phyloP scores from a whole-genome alignment of 2,113 vertebrate species.

The Carassius auratus region DNA sequence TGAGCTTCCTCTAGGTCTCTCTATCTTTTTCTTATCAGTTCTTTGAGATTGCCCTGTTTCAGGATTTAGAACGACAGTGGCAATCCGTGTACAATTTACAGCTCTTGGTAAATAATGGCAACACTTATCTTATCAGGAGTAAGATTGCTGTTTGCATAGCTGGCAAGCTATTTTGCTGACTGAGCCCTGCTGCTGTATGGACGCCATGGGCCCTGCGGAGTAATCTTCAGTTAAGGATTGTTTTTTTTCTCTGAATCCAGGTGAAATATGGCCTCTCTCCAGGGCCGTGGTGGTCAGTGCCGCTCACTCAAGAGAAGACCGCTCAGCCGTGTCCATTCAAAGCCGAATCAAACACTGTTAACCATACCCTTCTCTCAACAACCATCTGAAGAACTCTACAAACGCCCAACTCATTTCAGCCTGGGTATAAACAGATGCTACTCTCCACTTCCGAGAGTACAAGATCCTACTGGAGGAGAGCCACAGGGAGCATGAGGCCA shows the following conservation, averaged over 20 bases:
- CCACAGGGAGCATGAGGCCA: not conserved
- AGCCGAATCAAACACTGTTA: constrained; percentile 16
- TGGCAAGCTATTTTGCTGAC: not conserved
- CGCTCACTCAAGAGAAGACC: not conserved
- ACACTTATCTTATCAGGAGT: not conserved
- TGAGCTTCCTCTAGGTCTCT: not conserved
- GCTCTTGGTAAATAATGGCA: constrained; percentile 4
- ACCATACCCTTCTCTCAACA: constrained; percentile 20
- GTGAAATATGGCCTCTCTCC: constrained; percentile 14
- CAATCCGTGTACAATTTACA: not conserved
- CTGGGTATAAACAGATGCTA: no score
- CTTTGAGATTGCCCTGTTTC: not conserved
- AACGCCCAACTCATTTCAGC: constrained; percentile 37
- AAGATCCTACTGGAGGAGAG: constrained; percentile 24
- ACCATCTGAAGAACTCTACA: constrained; percentile 34
- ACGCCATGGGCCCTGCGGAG: not conserved
- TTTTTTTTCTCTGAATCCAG: not conserved
- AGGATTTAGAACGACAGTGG: not conserved
- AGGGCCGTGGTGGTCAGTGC: not conserved
- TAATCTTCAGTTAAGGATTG: constrained; percentile 2
- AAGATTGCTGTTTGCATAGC: not conserved
- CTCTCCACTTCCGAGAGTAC: constrained; percentile 29
- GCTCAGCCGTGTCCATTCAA: not conserved
- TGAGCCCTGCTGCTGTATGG: not conserved
- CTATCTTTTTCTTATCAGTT: not conserved